A percentile compares a stretch with the other conserved stretches of the same genome.
These are phyloP conservation scores for Varanus salvator DNA, from an alignment of 2,113 vertebrate genomes.

Conservation along the genomic window DNA sequence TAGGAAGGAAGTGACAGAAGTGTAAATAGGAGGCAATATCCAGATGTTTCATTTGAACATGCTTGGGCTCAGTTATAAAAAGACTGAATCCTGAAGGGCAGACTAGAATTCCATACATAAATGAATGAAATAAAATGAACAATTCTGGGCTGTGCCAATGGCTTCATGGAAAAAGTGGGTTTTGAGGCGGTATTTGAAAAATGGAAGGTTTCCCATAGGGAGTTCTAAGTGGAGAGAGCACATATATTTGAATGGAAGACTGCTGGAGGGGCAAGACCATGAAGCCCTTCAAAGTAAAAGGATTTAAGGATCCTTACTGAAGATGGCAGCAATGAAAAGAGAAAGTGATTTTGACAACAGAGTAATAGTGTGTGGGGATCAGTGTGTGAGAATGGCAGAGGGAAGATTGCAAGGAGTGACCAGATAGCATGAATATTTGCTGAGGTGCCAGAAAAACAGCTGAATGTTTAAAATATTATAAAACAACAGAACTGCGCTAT, in stretches of 20 bases:
- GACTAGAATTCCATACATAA: not conserved
- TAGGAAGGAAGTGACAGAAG: too few species aligned
- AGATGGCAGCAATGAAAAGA: not conserved
- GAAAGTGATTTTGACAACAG: not conserved
- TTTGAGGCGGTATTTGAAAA: not conserved
- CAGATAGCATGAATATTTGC: not conserved
- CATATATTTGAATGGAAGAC: not conserved
- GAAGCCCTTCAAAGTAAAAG: not conserved
- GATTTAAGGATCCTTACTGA: not conserved
- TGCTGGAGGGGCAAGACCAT: not conserved
- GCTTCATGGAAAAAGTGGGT: not conserved
- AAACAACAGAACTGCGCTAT: not conserved
- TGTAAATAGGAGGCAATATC: too few species aligned
- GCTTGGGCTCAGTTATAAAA: too few species aligned
- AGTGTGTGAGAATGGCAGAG: not conserved
- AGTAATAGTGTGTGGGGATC: not conserved
- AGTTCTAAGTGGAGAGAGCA: not conserved
- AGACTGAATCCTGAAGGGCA: too few species aligned
- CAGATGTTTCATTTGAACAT: too few species aligned
- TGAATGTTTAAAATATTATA: not conserved
- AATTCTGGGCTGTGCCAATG: not conserved
- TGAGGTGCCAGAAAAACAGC: not conserved
- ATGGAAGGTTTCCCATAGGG: not conserved
- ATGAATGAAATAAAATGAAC: not conserved
- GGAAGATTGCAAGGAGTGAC: not conserved